phyloP scores from a whole-genome alignment of 2,888 invertebrate species.

The Resseliella maxima region DNA sequence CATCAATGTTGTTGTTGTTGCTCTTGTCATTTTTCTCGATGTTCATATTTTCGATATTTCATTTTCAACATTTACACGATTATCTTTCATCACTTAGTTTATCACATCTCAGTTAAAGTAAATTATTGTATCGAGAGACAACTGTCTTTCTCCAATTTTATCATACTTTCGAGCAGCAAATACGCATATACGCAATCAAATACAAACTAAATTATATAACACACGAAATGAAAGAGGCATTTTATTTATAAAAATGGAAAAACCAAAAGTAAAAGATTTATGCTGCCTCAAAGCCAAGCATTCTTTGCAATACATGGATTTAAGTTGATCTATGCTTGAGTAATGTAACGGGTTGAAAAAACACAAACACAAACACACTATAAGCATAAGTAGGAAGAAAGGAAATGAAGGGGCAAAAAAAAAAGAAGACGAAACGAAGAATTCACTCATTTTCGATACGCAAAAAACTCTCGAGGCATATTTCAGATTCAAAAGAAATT shows the following conservation, averaged over 20 bases:
- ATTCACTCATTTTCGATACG: background rate
- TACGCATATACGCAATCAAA: slow-evolving; percentile 32
- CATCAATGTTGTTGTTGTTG: background rate
- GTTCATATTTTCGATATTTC: slow-evolving; percentile 1
- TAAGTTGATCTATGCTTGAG: no score
- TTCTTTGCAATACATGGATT: no score
- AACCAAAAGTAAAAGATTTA: background rate
- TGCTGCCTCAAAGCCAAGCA: background rate
- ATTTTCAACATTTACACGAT: slow-evolving; percentile 31
- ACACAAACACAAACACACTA: background rate
- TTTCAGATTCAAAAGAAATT: slow-evolving; percentile 51
- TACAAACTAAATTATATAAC: slow-evolving; percentile 31
- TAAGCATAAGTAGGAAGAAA: background rate
- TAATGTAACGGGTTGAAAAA: no score
- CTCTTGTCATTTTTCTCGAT: background rate
- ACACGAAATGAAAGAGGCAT: background rate
- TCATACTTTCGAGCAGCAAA: slow-evolving; percentile 25
- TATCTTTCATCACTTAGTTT: slow-evolving; percentile 45
- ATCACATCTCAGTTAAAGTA: slow-evolving; percentile 7
- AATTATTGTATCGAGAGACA: slow-evolving; percentile 47
- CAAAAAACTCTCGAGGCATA: slow-evolving; percentile 17
- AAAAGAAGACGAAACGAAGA: background rate
- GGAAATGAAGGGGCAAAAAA: background rate
- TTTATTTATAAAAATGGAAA: background rate
- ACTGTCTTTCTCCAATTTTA: background rate